Conservation (phyloP, 2,888 invertebrate genomes). For the Agapostemon virescens region DNA sequence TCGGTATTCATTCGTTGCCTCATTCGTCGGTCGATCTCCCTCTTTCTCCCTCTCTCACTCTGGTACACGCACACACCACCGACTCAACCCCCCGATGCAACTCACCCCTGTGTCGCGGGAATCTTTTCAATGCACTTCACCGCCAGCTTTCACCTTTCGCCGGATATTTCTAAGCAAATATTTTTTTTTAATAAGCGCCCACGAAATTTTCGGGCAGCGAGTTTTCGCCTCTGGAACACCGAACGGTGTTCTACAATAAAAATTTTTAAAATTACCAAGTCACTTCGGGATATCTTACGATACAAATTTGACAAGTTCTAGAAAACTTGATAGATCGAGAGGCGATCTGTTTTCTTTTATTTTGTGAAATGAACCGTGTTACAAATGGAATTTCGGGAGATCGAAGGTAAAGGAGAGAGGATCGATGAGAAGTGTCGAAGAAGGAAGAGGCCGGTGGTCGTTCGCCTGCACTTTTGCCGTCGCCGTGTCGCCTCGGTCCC, state of each 20-base stretch:
- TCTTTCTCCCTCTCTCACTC: conserved; percentile 9
- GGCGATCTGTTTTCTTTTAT: too few species aligned
- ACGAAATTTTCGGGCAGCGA: not conserved
- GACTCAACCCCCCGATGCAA: conserved; percentile 41
- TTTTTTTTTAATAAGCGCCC: conserved; percentile 63
- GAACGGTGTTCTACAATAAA: too few species aligned
- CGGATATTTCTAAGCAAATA: conserved; percentile 66
- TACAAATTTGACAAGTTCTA: too few species aligned
- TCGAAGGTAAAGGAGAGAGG: conserved; percentile 34
- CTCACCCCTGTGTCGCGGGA: conserved; percentile 51
- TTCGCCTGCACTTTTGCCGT: conserved; percentile 71
- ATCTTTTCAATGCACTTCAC: conserved; percentile 68
- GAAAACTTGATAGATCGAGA: too few species aligned
- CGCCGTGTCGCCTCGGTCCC: conserved; percentile 58
- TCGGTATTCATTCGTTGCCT: conserved; percentile 72
- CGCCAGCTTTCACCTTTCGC: conserved; percentile 67
- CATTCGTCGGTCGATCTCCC: conserved; percentile 67
- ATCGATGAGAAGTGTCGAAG: conserved; percentile 70
- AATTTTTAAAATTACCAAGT: too few species aligned
- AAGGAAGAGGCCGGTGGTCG: conserved; percentile 59
- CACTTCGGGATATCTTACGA: too few species aligned
- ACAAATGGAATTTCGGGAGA: not conserved
- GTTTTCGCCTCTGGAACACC: too few species aligned
- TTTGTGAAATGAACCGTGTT: too few species aligned
- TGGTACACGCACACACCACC: too few species aligned